phyloP scores from a whole-genome alignment of 2,797 vertebrate species.

The Protonibea diacanthus region DNA sequence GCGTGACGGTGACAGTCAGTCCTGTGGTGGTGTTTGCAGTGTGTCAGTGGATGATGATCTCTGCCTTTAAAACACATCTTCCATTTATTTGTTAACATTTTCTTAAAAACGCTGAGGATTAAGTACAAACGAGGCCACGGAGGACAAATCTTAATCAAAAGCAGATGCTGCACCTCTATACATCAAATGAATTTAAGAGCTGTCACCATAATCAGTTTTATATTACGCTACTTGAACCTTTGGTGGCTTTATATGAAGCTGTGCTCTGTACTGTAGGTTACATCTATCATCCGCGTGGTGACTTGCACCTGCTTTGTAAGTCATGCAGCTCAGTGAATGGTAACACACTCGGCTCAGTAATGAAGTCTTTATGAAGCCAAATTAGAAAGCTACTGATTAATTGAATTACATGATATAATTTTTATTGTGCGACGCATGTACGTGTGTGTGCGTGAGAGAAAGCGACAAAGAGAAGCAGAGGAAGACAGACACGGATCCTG shows the following conservation, averaged over 20 bases:
- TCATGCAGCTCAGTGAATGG: constrained; percentile 17
- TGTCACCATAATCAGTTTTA: constrained; percentile 44
- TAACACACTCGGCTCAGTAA: constrained; percentile 6
- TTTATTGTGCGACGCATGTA: neutral
- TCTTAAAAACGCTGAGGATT: neutral
- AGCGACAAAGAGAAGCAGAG: neutral
- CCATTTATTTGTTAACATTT: constrained; percentile 3
- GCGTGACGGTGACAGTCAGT: neutral
- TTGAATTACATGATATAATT: constrained; percentile 14
- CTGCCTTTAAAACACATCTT: neutral
- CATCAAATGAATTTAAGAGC: constrained; percentile 35
- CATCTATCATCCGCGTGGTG: constrained; percentile 21
- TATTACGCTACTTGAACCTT: constrained; percentile 36
- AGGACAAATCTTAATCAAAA: constrained; percentile 27
- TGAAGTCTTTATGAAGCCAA: constrained; percentile 21
- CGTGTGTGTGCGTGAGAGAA: neutral
- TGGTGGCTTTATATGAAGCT: constrained; percentile 35
- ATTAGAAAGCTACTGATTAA: constrained; percentile 36
- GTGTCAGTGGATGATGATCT: neutral
- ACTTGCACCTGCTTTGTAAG: constrained; percentile 35
- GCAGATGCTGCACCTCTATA: constrained; percentile 19
- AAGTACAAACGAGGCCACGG: neutral
- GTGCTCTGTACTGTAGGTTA: neutral
- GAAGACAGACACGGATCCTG: constrained; percentile 12
- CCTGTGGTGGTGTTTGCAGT: constrained; percentile 3